Evolutionary conservation across 2,113 vertebrate genomes (phyloP).

Genomic region (Xiphophorus hellerii): DNA sequence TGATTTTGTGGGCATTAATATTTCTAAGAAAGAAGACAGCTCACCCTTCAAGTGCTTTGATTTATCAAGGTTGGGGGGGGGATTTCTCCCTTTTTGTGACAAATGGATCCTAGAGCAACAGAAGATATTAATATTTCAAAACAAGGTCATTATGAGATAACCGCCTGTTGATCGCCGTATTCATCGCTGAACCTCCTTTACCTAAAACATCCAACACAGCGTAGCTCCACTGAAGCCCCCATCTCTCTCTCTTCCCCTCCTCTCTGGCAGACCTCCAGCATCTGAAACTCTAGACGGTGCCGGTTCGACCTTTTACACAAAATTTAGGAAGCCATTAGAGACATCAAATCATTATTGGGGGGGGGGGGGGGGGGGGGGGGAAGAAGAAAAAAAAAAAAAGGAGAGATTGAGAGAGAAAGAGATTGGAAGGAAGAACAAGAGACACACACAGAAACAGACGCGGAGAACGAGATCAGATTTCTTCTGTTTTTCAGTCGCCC

Average conservation of each 20-base stretch:
- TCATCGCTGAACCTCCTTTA: constrained; percentile 53
- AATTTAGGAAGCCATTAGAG: constrained; percentile 96
- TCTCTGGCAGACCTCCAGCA: constrained; percentile 75
- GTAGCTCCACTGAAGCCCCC: constrained; percentile 19
- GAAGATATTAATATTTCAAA: constrained; percentile 55
- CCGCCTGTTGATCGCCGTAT: constrained; percentile 22
- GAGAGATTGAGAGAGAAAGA: constrained; percentile 43
- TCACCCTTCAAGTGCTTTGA: constrained; percentile 37
- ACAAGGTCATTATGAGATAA: constrained; percentile 39
- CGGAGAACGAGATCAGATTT: constrained; percentile 80
- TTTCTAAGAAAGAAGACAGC: constrained; percentile 44
- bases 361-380: constrained; percentile 21
- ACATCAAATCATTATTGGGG: constrained; percentile 90
- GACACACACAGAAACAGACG: constrained; percentile 39
- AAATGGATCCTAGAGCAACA: constrained; percentile 36
- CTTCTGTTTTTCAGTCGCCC: constrained; percentile 87
- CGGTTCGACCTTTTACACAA: constrained; percentile 87
- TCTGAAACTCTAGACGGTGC: constrained; percentile 87
- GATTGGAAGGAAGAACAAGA: constrained; percentile 47
- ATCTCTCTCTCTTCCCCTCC: constrained; percentile 40
- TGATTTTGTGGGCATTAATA: constrained; percentile 34
- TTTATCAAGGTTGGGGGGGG: constrained; percentile 36
- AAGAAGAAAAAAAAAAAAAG: constrained; percentile 47
- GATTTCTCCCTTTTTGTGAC: constrained; percentile 34
- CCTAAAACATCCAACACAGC: constrained; percentile 38